Base-by-base conservation (phyloP, 1,140 invertebrate genomes). In the Drosophila dunni region DNA sequence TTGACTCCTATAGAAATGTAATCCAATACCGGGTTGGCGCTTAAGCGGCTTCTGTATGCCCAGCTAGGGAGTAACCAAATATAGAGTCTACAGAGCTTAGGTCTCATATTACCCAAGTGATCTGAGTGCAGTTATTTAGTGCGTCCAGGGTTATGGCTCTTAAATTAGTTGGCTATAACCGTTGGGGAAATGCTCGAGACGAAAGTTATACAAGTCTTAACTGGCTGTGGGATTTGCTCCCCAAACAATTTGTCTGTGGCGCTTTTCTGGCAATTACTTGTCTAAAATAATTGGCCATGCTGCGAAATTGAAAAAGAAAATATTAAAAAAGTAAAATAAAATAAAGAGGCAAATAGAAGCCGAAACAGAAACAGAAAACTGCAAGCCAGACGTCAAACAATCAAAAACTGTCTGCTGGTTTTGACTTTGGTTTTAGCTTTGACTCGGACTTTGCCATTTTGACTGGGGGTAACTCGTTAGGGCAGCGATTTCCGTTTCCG, bases 201-300 rank as follows among this genome's bases (percentile, higher is more conserved):
- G 42, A 63, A 54, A 51, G 56, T 54, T 58, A 61, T 46, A 46
- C 62, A 53, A 78, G 61, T n/a, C 42, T 56, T 79, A 89, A 86
- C 79, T 78, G 80, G 76, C 84, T 80, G 20, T 57, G 83, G 83
- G 77, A 74, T 54, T 70, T 63, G 64, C 44, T 88, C 83, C 83
- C 83, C 72, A 84, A 88, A 78, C 83, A 88, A 89, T 88, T 79
- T 79, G 77, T 64, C 58, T 66, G 74, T 34, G 46, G 69, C 63
- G 54, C 50, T 63, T 64, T 62, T 71, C 61, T 60, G 74, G 80
- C 83, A 88, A 88, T 89, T 88, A 88, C 88, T 88, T 88, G 84
- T 83, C 84, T 84, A 79, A 89, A 88, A 89, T 88, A 88, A 88
- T 88, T 85, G 82, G 78, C 82, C 63, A 81, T 75, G 78, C 81